Conservation (phyloP, 2,888 invertebrate genomes). For the Sympetrum striolatum region DNA sequence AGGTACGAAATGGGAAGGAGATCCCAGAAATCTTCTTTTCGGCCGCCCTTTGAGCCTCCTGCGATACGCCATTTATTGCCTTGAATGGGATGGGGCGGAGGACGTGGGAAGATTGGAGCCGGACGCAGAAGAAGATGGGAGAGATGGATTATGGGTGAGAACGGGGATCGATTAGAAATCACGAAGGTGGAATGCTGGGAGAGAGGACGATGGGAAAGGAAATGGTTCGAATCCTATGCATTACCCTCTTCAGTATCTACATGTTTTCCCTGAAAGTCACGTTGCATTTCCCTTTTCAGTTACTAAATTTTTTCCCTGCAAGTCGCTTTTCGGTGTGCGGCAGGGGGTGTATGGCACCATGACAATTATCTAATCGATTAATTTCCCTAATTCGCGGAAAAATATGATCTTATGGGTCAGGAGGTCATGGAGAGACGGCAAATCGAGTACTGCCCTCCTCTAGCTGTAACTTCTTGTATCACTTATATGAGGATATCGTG, state of each 20-base stretch:
- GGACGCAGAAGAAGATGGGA: background rate
- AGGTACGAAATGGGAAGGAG: background rate
- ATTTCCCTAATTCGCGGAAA: too few species aligned
- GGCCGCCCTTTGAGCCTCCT: background rate
- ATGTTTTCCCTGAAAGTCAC: too few species aligned
- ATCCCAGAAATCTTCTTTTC: background rate
- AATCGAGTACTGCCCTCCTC: too few species aligned
- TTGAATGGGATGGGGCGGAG: background rate
- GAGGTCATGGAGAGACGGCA: too few species aligned
- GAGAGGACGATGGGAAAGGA: background rate
- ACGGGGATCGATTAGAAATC: background rate
- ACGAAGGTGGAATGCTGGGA: background rate
- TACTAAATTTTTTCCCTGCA: too few species aligned
- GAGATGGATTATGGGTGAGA: conserved; percentile 3
- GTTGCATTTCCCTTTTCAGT: too few species aligned
- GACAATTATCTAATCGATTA: too few species aligned
- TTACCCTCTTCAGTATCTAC: background rate
- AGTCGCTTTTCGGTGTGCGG: too few species aligned
- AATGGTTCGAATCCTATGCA: background rate
- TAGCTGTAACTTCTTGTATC: background rate
- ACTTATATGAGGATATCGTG: background rate
- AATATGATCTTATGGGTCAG: background rate
- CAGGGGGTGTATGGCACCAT: too few species aligned
- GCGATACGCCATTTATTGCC: background rate
- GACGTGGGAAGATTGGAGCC: background rate